A percentile compares a stretch with the other conserved stretches of the same genome.
Conservation (phyloP, 2,113 vertebrate genomes). For the Misgurnus anguillicaudatus region DNA sequence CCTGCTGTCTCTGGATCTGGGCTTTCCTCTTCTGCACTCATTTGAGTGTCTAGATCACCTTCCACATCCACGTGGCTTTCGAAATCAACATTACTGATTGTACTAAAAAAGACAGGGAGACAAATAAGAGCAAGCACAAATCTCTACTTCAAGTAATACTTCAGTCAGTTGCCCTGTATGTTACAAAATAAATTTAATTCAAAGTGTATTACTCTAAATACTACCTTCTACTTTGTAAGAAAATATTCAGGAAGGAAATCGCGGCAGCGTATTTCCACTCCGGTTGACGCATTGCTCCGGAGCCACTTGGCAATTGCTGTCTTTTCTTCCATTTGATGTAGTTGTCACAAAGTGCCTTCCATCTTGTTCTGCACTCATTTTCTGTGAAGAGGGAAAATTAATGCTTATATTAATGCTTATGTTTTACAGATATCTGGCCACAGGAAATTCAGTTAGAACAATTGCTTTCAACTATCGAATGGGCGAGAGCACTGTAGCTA, state of each 20-base stretch:
- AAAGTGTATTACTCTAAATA: not conserved
- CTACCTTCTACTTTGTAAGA: not conserved
- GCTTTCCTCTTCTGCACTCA: no score
- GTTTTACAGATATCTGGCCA: not conserved
- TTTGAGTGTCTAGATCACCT: no score
- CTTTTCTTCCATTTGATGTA: conserved; percentile 11
- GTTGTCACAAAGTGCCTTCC: conserved; percentile 1
- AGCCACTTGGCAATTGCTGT: conserved; percentile 10
- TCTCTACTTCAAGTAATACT: not conserved
- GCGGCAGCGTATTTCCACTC: conserved; percentile 2
- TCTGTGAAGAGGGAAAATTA: not conserved
- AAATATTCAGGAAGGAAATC: not conserved
- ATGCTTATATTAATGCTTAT: not conserved
- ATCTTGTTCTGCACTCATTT: not conserved
- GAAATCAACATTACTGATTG: not conserved
- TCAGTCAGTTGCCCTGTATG: no score
- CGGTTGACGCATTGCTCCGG: not conserved
- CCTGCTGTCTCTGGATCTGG: not conserved
- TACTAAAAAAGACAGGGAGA: not conserved
- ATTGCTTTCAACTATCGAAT: not conserved
- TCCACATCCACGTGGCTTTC: not conserved
- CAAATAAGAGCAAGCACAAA: not conserved
- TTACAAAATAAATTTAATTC: not conserved
- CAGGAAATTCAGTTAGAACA: not conserved
- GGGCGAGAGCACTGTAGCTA: no score